Base-by-base conservation (phyloP, 2,888 invertebrate species). In the Xestobium rufovillosum region DNA sequence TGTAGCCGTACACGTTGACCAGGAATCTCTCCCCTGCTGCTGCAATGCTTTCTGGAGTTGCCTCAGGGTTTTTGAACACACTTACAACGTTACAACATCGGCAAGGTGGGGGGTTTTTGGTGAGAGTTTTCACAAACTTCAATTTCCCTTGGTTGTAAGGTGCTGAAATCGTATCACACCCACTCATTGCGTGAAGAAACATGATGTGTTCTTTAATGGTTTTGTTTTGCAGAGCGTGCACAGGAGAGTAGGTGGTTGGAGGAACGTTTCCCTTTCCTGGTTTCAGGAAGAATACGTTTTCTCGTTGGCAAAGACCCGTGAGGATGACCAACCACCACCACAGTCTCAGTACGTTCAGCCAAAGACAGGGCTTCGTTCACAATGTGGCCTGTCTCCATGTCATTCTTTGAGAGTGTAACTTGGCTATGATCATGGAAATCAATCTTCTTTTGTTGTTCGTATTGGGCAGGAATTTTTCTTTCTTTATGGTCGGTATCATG, bases 341-440 rank as follows among this genome's bases (percentile, higher is more conserved):
- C 29, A 29, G 2, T 2, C 3, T 11, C 29, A 29, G 2, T 29
- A 2, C 2, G 3, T 3, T 2, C 2, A 3, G 29, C 29, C 29
- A 29, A 2, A 2, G 13, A 2, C 2, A 12, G 29, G 3, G 10
- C 11, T 29, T 2, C 2, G 2, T 2, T 11, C 2, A 10, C 3
- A 11, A 10, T 3, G 3, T 3, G 3, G 29, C 2, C 3, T 29
- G 29, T 12, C 2, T 29, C 3, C 28, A 28, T 28, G 28, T 28
- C 28, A 28, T 28, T 28, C 28, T 28, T 28, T 28, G 28, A 28
- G 28, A 28, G 11, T 28, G 28, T 28, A 28, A 28, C 28, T n/a
- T 28, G 28, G 9, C 11, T n/a, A n/a, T n/a, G n/a, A 28, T 28
- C 28, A 28, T 28, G 28, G 11, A 28, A 28, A 11, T 28, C 28